Conservation (phyloP, 2,888 invertebrate genomes). For the Escarpia spicata region DNA sequence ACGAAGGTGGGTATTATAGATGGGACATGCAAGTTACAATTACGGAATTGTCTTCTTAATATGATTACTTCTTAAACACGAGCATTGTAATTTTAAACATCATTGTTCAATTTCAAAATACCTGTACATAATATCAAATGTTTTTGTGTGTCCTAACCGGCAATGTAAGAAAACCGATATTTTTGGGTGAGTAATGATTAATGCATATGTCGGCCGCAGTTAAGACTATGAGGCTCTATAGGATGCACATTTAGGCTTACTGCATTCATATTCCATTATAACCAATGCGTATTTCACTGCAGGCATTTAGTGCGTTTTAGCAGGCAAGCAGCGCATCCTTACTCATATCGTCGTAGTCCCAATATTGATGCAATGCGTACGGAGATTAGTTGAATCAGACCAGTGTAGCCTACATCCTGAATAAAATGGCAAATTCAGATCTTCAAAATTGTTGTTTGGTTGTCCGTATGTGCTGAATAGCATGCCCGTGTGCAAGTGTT, state of each 20-base stretch:
- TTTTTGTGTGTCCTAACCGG: background rate
- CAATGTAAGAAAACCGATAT: background rate
- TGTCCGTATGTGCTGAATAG: background rate
- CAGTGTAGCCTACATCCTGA: background rate
- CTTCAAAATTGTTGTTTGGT: background rate
- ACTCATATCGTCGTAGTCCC: background rate
- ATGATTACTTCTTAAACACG: background rate
- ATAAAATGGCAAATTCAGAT: background rate
- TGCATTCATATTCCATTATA: background rate
- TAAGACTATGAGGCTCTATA: background rate
- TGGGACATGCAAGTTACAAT: background rate
- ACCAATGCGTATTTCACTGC: too few species aligned
- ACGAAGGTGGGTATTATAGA: background rate
- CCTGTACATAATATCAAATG: background rate
- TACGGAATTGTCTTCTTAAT: background rate
- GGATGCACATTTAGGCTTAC: background rate
- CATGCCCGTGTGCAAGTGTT: background rate
- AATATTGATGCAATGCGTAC: background rate
- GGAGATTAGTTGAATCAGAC: background rate
- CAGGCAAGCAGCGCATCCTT: background rate
- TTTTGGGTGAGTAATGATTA: background rate
- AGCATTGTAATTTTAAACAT: background rate
- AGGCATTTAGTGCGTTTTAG: background rate
- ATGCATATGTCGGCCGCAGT: background rate
- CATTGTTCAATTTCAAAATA: background rate